Evolutionary conservation across 2,888 invertebrate genomes (phyloP), one percentile per base, ranked within the genome.

Genomic region (Lypha dubia): DNA sequence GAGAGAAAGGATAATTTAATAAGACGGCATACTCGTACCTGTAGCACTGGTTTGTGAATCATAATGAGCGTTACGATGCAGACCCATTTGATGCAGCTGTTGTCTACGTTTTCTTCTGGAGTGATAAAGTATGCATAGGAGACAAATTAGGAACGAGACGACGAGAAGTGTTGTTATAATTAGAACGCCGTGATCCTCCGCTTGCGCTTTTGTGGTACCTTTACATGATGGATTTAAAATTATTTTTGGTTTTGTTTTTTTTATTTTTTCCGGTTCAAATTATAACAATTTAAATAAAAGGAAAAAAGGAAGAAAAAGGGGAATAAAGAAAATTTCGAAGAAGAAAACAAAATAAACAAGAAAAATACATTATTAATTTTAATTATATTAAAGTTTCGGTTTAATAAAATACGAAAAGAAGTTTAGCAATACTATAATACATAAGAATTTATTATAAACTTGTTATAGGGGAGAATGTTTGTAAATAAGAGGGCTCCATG

Each of bases 71-170:
- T 92, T 92, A 81, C 92, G 90, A 89, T 92, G 92, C 86, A 92
- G 88, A 70, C 92, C 92, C 88, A 92, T 88, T 87, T 92, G 93
- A 81, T 92, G 90, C 65, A 88, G 90, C 85, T 91, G 91, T 85
- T 91, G 90, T 86, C 91, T 92, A 90, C 92, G 92, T 90, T 92
- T 93, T 92, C 92, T 92, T 93, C 91, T 92, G 92, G 92, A 92
- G 92, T 92, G 93, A 92, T 91, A 92, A 88, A 93, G 92, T 91
- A 91, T 93, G 93, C 92, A 92, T 91, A 92, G 92, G 92, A 92
- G 93, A 92, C 92, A 93, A 89, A 92, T 92, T 92, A 92, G 92
- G 93, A 91, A 92, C 92, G 90, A 92, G 91, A 89, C 92, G 92
- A 90, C 92, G 92, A 90, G 90, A 89, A 92, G 91, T 90, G 90